Base-by-base conservation (phyloP, 2,888 invertebrate genomes). In the Eupithecia centaureata region DNA sequence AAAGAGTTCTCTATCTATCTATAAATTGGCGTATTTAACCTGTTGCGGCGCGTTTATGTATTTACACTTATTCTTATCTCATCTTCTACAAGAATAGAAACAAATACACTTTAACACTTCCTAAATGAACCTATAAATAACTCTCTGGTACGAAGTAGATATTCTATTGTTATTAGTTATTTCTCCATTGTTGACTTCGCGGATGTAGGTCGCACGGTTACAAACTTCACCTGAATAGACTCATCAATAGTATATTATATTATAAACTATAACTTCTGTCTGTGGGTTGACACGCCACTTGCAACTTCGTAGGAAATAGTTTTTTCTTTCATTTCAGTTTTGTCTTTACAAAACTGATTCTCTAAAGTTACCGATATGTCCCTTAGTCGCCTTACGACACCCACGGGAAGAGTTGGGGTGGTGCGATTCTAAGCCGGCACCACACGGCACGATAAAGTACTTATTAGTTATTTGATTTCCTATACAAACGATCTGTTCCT, bases 181-280 rank as follows among this genome's bases (percentile, higher is more conserved):
- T 42, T 8, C 42, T 42, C 42, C 18, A 42, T 47, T 47, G 47
- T 47, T 47, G 47, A 47, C 47, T 47, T 47, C 47, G 18, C 12
- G 22, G 47, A 47, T 47, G 22, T 47, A 10, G 47, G 47, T 47
- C 47, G 22, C 47, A 47, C 22, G 47, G 22, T 22, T 42, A 47
- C 22, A 22, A 47, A 22, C 47, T 47, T 5, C 22, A 22, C 47
- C 47, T 47, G 47, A 22, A 47, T 12, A 22, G 22, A 22, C 22
- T 47, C 8, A 42, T 47, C 4, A 18, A 18, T 10, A 42, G 2
- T 47, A n/a, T n/a, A n/a, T n/a, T n/a, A n/a, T 12, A 8, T 12
- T 47, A 22, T 8, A 4, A 22, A 47, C 2, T 18, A 47, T 18
- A n/a, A n/a, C 47, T 22, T 12, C 3, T 4, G 4, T 10, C 47